Evolutionary conservation across 2,888 invertebrate species (phyloP), one percentile per base, ranked within the genome.

Genomic region (Chymomyza amoena): DNA sequence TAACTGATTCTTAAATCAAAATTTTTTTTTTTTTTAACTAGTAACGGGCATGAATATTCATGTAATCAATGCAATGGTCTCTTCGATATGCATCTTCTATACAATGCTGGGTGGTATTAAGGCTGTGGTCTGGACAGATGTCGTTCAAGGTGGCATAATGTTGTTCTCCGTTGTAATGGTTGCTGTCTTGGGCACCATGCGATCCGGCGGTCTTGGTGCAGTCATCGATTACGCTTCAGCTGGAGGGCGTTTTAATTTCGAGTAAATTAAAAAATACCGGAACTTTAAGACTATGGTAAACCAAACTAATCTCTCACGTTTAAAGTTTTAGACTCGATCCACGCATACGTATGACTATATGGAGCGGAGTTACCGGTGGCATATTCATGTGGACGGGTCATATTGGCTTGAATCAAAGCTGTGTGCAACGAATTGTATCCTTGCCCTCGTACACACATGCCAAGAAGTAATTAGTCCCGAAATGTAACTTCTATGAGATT

Each of bases 351-450:
- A 93, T 94, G 73, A 94, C 95, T 0, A 92, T 95, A 16, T 95
- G 94, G 94, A 93, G 93, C 52, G 93, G 94, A 32, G 84, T 94
- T 16, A 90, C 95, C 68, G 94, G 94, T 13, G 94, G 95, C 15
- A 92, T 93, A 70, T 90, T 93, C 15, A 93, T 94, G 80, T 94
- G 94, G 93, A 93, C 94, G 10, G 93, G 94, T 2, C 94, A 94
- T 78, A 94, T 95, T 83, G 93, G 94, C 6, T 93, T 95, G 18
- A 95, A 95, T 91, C 96, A 96, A 90, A 94, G 94, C 62, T 95
- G 95, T 93, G 95, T 96, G 0, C 96, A 96, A 85, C 92, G 95
- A 69, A 94, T 95, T 76, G 92, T 94, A 32, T 93, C 95, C 0
- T 91, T 95, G 68, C 93, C 94, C 1, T 93, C 93, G 0, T 90